Base-by-base conservation (phyloP, 1,140 invertebrate genomes). In the Zaprionus gabonicus region DNA sequence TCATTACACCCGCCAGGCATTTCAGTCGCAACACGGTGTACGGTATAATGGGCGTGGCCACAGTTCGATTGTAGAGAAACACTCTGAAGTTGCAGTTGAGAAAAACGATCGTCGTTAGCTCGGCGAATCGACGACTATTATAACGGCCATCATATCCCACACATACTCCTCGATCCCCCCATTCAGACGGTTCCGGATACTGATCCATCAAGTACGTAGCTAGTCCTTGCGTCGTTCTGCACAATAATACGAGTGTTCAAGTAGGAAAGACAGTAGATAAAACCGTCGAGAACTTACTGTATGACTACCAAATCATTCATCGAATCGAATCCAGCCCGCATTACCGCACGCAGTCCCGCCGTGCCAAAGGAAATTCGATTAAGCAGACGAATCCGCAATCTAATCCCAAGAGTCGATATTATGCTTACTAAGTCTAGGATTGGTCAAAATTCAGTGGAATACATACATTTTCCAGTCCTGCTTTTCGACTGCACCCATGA, bases 291-390 rank as follows among this genome's bases (percentile, higher is more conserved):
- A 4, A 57, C 83, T 81, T 57, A 87, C 85, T 99, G 99, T 60
- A 99, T 95, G 28, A 99, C 96, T 0, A 99, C 98, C 31, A 99
- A 94, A 93, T 99, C 98, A 94, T 99, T 99, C 97, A 99, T 98
- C 65, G 96, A 96, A 81, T 95, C 95, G 91, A 97, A 99, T 0
- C 99, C 99, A 38, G 98, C 96, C 15, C 96, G 97, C 98, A 99
- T 99, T 67, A 94, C 93, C 0, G 97, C 97, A 67, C 99, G 94
- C 6, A 99, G 93, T 4, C 99, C 98, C 2, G 98, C 97, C 2
- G 98, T 98, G 25, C 97, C 97, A 93, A 98, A 98, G 80, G 95
- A 94, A 71, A 98, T 94, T 13, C 95, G 92, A 1, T 96, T 93
- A 49, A 64, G 77, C 5, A 90, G 71, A 13, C 85, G 87, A 20